A percentile compares a stretch with the other conserved stretches of the same genome.
These are phyloP conservation scores for Lordiphosa clarofinis DNA, from an alignment of 1,140 invertebrate species.

Conservation along the genomic window DNA sequence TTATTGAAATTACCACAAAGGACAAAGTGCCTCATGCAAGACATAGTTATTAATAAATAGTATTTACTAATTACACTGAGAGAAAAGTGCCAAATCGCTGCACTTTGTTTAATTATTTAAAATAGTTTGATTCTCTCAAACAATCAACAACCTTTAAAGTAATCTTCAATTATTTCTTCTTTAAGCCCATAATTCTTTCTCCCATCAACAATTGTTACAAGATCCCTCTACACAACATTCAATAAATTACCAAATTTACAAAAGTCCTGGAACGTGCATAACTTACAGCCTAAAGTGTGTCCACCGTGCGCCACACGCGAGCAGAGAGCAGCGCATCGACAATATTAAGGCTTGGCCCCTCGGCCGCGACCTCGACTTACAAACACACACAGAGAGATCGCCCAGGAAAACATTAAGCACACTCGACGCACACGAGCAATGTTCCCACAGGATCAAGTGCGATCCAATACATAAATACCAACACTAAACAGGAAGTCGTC, in stretches of 20 bases:
- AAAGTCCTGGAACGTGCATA: conserved; percentile 51
- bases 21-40: too few species aligned
- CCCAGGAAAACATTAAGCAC: conserved; percentile 58
- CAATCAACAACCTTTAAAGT: too few species aligned
- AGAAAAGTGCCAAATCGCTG: too few species aligned
- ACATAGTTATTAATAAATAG: too few species aligned
- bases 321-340: conserved; percentile 27
- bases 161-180: not conserved
- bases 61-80: too few species aligned
- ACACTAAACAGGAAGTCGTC: conserved; percentile 67
- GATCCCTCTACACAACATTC: conserved; percentile 1
- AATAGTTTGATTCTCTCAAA: not conserved
- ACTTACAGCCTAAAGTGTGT: conserved; percentile 68
- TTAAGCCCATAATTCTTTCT: not conserved
- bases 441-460: conserved; percentile 72
- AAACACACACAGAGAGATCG: conserved; percentile 21
- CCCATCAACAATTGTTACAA: not conserved
- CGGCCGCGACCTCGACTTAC: conserved; percentile 27
- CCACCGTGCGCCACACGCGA: conserved; percentile 58
- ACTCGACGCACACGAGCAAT: conserved; percentile 71
- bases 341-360: conserved; percentile 41
- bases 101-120: too few species aligned
- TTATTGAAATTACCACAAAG: too few species aligned
- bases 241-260: conserved; percentile 15
- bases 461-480: conserved; percentile 51